Conservation (phyloP, 2,888 invertebrate species). For the Calliopum simillimum region DNA sequence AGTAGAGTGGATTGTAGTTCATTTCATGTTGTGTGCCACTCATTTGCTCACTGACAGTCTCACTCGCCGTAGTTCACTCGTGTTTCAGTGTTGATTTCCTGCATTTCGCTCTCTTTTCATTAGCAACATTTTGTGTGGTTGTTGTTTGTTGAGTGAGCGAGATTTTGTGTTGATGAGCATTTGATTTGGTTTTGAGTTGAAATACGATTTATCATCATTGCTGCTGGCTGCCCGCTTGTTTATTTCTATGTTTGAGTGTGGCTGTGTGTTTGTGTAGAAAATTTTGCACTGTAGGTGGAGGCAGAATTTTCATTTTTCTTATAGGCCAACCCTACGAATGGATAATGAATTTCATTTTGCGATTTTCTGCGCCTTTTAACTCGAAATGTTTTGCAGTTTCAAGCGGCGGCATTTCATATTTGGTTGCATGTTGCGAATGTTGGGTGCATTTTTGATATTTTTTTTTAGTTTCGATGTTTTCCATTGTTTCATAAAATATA, state of each 20-base stretch:
- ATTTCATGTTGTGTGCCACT: neutral
- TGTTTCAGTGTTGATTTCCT: too few species aligned
- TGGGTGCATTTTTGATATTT: neutral
- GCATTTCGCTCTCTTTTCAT: neutral
- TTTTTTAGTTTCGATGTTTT: neutral
- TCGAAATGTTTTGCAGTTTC: constrained; percentile 45
- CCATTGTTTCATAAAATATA: too few species aligned
- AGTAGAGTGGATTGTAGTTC: too few species aligned
- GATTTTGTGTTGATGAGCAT: neutral
- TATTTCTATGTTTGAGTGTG: neutral
- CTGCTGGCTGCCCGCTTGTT: neutral
- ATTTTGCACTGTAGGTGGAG: constrained; percentile 59
- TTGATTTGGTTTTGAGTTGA: neutral
- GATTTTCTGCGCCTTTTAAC: constrained; percentile 45
- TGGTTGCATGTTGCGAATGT: too few species aligned
- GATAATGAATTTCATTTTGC: constrained; percentile 24
- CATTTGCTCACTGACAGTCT: too few species aligned
- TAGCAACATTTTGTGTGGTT: constrained; percentile 6
- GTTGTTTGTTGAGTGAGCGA: neutral
- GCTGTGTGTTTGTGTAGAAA: constrained; percentile 12
- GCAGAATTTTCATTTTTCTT: constrained; percentile 54
- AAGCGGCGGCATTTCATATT: constrained; percentile 27
- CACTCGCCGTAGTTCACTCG: too few species aligned
- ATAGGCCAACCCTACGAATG: constrained; percentile 54
- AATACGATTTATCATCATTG: constrained; percentile 18